These are phyloP conservation scores for Dascillus cervinus DNA, from an alignment of 2,888 invertebrate genomes.

Conservation along the genomic window DNA sequence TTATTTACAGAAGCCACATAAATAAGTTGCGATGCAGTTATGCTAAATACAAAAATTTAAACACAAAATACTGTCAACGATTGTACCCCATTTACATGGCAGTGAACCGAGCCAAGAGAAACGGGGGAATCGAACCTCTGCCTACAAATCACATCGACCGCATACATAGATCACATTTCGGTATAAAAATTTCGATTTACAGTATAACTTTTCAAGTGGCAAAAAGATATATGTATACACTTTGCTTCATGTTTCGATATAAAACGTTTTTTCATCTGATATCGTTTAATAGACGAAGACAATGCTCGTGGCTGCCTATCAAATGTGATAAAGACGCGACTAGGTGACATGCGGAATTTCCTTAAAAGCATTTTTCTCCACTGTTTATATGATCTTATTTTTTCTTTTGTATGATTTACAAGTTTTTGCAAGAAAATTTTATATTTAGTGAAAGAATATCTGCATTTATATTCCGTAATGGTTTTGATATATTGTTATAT, in stretches of 20 bases:
- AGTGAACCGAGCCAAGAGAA: conserved; percentile 10
- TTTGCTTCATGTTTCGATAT: conserved; percentile 11
- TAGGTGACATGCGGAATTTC: no score
- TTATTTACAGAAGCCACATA: no score
- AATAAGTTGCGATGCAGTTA: no score
- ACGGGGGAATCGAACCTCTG: conserved; percentile 9
- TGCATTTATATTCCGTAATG: conserved; percentile 8
- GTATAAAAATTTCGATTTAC: conserved; percentile 23
- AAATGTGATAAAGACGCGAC: no score
- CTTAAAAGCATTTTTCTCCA: conserved; percentile 9
- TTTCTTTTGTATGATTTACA: conserved; percentile 12
- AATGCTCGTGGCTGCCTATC: no score
- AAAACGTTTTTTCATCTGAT: conserved; percentile 11
- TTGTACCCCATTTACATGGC: conserved; percentile 11
- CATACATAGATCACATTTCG: conserved; percentile 19
- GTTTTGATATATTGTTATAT: conserved; percentile 1
- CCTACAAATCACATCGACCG: conserved; percentile 18
- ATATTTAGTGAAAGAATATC: conserved; percentile 7
- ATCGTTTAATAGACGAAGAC: no score
- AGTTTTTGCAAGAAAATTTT: conserved; percentile 9
- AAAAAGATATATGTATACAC: conserved; percentile 22
- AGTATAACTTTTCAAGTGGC: conserved; percentile 23
- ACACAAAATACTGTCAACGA: no score
- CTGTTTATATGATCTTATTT: conserved; percentile 11
- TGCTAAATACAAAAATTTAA: no score